Evolutionary conservation across 2,888 invertebrate species (phyloP).

Genomic region (Napeogenes sylphis): DNA sequence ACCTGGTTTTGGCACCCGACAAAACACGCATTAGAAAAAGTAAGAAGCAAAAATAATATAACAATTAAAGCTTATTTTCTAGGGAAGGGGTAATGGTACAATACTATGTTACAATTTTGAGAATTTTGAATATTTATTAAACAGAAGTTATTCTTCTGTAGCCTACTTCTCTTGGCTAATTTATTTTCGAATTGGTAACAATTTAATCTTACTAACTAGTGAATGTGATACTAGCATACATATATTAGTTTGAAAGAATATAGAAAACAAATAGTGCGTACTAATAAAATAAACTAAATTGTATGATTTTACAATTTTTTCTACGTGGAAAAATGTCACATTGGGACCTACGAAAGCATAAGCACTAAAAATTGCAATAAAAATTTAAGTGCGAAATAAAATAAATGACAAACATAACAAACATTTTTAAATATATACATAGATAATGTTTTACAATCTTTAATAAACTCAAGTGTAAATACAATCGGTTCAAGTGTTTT

Average conservation of each 20-base stretch:
- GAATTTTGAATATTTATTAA: not conserved
- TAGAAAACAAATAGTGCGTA: not conserved
- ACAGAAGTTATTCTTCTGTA: too few relatives aligned
- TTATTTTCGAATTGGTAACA: not conserved
- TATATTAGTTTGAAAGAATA: not conserved
- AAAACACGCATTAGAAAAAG: slow-evolving; percentile 58
- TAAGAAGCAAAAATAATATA: slow-evolving; percentile 54
- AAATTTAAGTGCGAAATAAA: slow-evolving; percentile 46
- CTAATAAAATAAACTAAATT: not conserved
- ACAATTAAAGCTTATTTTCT: slow-evolving; percentile 27
- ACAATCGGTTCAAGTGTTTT: not conserved
- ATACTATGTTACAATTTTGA: not conserved
- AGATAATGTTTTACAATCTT: not conserved
- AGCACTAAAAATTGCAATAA: slow-evolving; percentile 48
- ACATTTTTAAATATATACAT: not conserved
- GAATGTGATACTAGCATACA: not conserved
- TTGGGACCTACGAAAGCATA: slow-evolving; percentile 40
- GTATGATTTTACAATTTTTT: not conserved
- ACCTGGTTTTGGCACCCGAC: slow-evolving; percentile 70
- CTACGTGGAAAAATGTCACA: not conserved
- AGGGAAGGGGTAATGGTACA: slow-evolving; percentile 15
- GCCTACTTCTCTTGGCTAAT: too few relatives aligned
- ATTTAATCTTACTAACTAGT: not conserved
- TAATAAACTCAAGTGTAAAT: not conserved
- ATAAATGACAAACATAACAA: slow-evolving; percentile 19